Evolutionary conservation across 64 coral and sea anemone species (phyloP).

Genomic region (Catalaphyllia jardinei): DNA sequence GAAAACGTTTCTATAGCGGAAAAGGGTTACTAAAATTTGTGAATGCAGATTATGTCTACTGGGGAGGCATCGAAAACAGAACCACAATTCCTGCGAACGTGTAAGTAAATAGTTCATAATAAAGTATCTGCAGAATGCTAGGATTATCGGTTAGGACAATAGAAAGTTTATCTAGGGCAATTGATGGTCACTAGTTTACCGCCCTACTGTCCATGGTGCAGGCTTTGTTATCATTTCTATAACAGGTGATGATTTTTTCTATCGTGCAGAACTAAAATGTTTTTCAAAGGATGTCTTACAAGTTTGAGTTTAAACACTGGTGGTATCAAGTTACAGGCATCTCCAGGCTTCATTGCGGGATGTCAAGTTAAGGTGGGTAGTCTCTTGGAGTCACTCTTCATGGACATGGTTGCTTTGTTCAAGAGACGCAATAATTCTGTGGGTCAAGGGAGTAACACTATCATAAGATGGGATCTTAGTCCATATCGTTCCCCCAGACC

Average conservation of each 20-base stretch:
- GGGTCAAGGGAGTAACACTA: no score
- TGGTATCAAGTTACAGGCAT: background rate
- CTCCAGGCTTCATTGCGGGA: slow-evolving; percentile 22
- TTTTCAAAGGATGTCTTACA: slow-evolving; percentile 31
- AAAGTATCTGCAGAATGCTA: no score
- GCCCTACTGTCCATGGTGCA: no score
- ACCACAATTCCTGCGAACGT: slow-evolving; percentile 20
- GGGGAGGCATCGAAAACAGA: slow-evolving; percentile 46
- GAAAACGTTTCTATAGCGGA: background rate
- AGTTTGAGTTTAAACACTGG: background rate
- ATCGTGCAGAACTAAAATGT: background rate
- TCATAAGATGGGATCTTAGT: no score
- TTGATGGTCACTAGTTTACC: background rate
- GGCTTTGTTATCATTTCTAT: background rate
- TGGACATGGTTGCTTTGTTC: background rate
- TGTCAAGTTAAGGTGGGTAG: slow-evolving; percentile 15
- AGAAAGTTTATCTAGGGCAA: background rate
- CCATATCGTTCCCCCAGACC: no score
- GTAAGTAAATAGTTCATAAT: slow-evolving; percentile 24
- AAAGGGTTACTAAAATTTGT: background rate
- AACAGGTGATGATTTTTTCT: background rate
- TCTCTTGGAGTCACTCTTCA: background rate
- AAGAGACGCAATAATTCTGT: no score
- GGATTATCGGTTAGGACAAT: no score
- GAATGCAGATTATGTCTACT: slow-evolving; percentile 36